Evolutionary conservation across 2,113 vertebrate genomes (phyloP).

Genomic region (Zootoca vivipara): DNA sequence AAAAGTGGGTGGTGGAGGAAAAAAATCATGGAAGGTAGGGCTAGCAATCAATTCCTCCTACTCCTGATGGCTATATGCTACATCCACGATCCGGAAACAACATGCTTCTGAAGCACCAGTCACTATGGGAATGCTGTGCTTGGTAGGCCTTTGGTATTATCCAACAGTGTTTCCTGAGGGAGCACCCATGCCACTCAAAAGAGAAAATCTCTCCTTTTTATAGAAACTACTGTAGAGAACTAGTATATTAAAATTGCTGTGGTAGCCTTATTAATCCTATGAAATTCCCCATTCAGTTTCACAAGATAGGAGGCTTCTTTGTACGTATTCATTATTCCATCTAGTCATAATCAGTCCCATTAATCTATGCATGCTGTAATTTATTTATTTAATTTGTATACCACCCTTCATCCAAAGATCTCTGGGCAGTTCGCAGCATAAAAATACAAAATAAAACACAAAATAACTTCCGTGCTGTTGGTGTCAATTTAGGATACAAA

Average conservation of each 20-base stretch:
- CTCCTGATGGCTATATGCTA: no score
- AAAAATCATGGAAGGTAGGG: background rate
- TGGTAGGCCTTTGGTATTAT: background rate
- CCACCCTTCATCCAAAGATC: no score
- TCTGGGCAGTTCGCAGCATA: no score
- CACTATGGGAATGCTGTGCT: no score
- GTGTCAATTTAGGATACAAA: background rate
- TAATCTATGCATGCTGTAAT: constrained; percentile 15
- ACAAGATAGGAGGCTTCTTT: background rate
- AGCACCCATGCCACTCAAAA: background rate
- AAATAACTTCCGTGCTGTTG: constrained; percentile 16
- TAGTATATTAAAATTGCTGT: background rate
- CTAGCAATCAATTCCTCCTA: background rate
- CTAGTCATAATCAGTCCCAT: constrained; percentile 2
- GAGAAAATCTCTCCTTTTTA: background rate
- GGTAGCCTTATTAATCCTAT: background rate
- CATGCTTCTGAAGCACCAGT: no score
- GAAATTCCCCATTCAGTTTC: background rate
- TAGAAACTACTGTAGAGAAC: background rate
- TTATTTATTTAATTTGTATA: background rate
- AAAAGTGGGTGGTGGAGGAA: no score
- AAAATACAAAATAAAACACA: background rate
- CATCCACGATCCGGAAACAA: no score
- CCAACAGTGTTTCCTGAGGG: background rate
- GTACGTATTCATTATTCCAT: background rate